Evolutionary conservation across 2,797 vertebrate species (phyloP).

Genomic region (Enteromius fasciolatus): DNA sequence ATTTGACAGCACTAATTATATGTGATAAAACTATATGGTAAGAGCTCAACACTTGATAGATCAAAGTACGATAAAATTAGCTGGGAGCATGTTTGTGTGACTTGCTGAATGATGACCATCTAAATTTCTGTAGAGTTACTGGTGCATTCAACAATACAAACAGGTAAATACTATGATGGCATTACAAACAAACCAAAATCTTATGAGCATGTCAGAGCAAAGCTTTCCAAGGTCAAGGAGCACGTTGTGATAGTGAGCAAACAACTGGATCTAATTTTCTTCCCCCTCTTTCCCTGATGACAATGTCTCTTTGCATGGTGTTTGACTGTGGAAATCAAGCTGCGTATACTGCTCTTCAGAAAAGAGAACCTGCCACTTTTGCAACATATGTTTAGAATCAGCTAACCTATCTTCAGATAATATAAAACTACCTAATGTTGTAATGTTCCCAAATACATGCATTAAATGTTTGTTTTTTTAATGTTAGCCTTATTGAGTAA

Average conservation of each 20-base stretch:
- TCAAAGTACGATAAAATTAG: too few relatives aligned
- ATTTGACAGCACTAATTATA: too few relatives aligned
- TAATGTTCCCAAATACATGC: not conserved
- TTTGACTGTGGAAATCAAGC: slow-evolving; percentile 22
- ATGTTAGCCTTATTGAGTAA: not conserved
- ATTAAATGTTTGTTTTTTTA: too few relatives aligned
- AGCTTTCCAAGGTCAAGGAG: not conserved
- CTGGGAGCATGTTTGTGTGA: not conserved
- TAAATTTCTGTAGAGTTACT: not conserved
- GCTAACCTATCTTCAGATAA: not conserved
- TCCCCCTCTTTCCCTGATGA: slow-evolving; percentile 2
- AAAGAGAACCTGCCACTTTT: slow-evolving; percentile 15
- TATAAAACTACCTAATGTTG: not conserved
- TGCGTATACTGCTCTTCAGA: not conserved
- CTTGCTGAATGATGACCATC: not conserved
- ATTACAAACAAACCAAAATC: not conserved
- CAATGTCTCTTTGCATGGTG: slow-evolving; percentile 9
- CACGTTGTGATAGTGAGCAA: not conserved
- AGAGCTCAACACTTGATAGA: not conserved
- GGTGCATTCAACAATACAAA: not conserved
- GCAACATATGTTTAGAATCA: not conserved
- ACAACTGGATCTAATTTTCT: slow-evolving; percentile 18
- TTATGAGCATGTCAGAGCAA: not conserved
- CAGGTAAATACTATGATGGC: not conserved
- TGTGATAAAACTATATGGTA: not conserved